Percentiles rank a stretch among this genome's conserved stretches.
Conservation (phyloP, 1,140 invertebrate species). For the Halesus radiatus region DNA sequence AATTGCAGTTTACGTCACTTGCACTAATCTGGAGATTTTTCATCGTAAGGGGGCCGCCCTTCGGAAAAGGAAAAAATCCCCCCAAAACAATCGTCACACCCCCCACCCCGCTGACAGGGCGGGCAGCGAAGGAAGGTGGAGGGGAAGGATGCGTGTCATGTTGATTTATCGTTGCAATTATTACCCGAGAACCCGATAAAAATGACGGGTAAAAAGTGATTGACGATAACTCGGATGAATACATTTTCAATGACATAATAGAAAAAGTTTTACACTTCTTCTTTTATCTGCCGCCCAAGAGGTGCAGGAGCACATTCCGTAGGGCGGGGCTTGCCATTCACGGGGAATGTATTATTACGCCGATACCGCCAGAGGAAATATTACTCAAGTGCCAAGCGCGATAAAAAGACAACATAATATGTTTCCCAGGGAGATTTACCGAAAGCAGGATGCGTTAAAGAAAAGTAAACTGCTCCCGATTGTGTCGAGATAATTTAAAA, state of each 20-base stretch:
- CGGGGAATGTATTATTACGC: background rate
- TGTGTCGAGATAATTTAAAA: too few species aligned
- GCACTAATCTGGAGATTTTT: constrained; percentile 32
- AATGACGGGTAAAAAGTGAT: constrained; percentile 57
- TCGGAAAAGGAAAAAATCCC: constrained; percentile 44
- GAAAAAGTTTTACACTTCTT: constrained; percentile 48
- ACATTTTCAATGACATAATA: constrained; percentile 53
- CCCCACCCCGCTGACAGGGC: constrained; percentile 11
- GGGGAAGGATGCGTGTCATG: constrained; percentile 67
- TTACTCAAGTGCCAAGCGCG: background rate
- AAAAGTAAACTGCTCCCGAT: too few species aligned
- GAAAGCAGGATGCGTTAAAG: too few species aligned
- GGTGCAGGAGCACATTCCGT: constrained; percentile 5
- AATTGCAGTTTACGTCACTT: constrained; percentile 52
- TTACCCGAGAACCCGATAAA: constrained; percentile 61
- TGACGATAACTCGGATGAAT: constrained; percentile 54
- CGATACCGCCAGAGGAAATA: background rate
- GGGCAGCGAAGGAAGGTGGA: background rate
- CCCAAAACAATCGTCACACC: constrained; percentile 25
- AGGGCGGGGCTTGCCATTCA: background rate
- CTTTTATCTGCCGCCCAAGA: constrained; percentile 19
- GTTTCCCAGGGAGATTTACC: background rate
- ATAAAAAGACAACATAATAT: constrained; percentile 7
- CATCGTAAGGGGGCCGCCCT: background rate
- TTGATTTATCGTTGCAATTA: constrained; percentile 70